phyloP scores from a whole-genome alignment of 2,113 vertebrate genomes.

The Chaetodon auriga region DNA sequence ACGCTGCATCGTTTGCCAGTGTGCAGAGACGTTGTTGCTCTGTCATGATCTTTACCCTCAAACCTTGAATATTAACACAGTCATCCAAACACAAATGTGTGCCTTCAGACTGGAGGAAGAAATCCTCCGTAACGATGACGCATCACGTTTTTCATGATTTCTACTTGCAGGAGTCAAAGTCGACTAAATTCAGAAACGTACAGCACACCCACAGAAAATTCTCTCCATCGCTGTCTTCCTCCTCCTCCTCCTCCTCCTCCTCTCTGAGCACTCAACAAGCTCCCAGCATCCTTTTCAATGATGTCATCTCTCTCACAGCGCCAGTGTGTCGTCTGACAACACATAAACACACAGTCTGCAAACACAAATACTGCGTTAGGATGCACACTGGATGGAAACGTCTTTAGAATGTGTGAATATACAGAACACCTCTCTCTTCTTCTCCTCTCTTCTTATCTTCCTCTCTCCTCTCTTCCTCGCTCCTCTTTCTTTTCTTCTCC shows the following conservation, averaged over 20 bases:
- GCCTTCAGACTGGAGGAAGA: not conserved
- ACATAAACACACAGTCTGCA: not conserved
- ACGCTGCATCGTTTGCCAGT: too few relatives aligned
- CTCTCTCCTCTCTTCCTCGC: not conserved
- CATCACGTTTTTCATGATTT: too few relatives aligned
- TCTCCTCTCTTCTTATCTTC: not conserved
- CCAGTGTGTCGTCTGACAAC: not conserved
- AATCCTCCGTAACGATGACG: not conserved
- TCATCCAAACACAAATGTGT: not conserved
- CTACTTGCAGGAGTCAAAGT: not conserved
- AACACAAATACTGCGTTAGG: not conserved
- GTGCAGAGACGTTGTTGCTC: too few relatives aligned
- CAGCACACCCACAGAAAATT: not conserved
- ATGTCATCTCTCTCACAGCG: slow-evolving; percentile 28
- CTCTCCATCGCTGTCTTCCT: not conserved
- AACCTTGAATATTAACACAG: not conserved
- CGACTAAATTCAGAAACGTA: not conserved
- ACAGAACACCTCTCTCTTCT: not conserved
- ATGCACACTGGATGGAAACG: not conserved
- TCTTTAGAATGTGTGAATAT: not conserved
- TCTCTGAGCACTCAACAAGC: slow-evolving; percentile 3
- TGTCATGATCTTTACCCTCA: too few relatives aligned
- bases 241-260: slow-evolving; percentile 6
- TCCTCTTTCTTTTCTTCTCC: too few relatives aligned
- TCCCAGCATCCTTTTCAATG: slow-evolving; percentile 6